Percentiles rank a stretch among this genome's conserved stretches.
Evolutionary conservation across 23 tunicate species (phyloP).

Genomic region (Diplosoma virens): DNA sequence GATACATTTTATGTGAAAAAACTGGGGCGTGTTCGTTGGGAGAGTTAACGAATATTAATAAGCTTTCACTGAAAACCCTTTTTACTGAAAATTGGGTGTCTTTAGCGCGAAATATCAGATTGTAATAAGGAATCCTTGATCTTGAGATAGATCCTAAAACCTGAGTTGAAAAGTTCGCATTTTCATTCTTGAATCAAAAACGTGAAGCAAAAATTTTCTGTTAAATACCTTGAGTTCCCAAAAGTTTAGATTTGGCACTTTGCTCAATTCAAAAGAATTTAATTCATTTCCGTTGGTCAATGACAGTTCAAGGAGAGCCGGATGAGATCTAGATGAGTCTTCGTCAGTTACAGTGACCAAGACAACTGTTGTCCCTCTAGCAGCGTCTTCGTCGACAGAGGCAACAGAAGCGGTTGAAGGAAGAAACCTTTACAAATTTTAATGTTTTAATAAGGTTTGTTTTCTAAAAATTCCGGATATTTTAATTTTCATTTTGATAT

Average conservation of each 20-base stretch:
- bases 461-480: too few species aligned
- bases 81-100: slow-evolving; percentile 36
- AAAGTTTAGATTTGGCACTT: slow-evolving; percentile 13
- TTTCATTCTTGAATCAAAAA: neutral
- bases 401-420: slow-evolving; percentile 60
- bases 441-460: too few species aligned
- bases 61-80: slow-evolving; percentile 29
- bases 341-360: slow-evolving; percentile 49
- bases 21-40: slow-evolving; percentile 58
- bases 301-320: slow-evolving; percentile 7
- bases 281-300: slow-evolving; percentile 56
- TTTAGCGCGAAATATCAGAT: slow-evolving; percentile 42
- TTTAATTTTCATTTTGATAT: too few species aligned
- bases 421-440: slow-evolving; percentile 30
- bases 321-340: slow-evolving; percentile 14
- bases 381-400: slow-evolving; percentile 57
- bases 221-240: slow-evolving; percentile 37
- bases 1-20: slow-evolving; percentile 30
- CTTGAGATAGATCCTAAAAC: slow-evolving; percentile 31
- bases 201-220: too few species aligned
- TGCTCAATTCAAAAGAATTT: slow-evolving; percentile 36
- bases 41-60: slow-evolving; percentile 69
- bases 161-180: slow-evolving; percentile 16
- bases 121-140: slow-evolving; percentile 23
- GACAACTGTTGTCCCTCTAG: slow-evolving; percentile 52